These are phyloP conservation scores for Antechinus stuartii DNA, from an alignment of 2,113 vertebrate genomes.

Conservation along the genomic window DNA sequence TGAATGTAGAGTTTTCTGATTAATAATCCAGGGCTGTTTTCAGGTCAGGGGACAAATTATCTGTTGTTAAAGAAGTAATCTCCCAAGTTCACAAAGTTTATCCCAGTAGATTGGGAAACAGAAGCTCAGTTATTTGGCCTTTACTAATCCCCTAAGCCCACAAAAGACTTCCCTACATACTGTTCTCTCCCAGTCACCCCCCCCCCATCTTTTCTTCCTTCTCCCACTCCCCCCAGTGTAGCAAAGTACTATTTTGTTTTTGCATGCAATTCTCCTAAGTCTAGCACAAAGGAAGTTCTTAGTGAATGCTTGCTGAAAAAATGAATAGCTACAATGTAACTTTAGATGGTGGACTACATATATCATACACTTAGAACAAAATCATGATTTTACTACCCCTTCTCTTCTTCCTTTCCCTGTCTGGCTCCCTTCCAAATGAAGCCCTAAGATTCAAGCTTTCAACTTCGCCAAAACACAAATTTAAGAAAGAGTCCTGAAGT, in stretches of 20 bases:
- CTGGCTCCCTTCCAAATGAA: slow-evolving; percentile 33
- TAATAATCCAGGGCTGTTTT: background rate
- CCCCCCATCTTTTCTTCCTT: no score
- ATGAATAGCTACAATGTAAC: background rate
- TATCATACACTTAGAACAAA: background rate
- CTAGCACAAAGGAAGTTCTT: no score
- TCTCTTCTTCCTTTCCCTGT: background rate
- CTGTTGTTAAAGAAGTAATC: background rate
- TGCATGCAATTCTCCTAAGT: background rate
- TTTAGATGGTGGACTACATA: background rate
- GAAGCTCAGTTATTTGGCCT: background rate
- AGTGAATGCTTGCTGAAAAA: background rate
- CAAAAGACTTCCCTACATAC: background rate
- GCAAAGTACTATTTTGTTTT: background rate
- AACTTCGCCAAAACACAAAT: slow-evolving; percentile 11
- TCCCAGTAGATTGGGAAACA: background rate
- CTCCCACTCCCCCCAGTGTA: background rate
- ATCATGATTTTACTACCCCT: background rate
- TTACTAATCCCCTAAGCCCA: background rate
- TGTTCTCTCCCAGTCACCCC: background rate
- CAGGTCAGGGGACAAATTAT: background rate
- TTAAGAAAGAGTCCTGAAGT: background rate
- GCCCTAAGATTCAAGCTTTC: slow-evolving; percentile 3
- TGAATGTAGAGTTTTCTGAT: background rate
- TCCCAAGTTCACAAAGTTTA: background rate